These are phyloP conservation scores for Drosophila yakuba DNA, from an alignment of 1,140 invertebrate genomes.

Conservation along the genomic window DNA sequence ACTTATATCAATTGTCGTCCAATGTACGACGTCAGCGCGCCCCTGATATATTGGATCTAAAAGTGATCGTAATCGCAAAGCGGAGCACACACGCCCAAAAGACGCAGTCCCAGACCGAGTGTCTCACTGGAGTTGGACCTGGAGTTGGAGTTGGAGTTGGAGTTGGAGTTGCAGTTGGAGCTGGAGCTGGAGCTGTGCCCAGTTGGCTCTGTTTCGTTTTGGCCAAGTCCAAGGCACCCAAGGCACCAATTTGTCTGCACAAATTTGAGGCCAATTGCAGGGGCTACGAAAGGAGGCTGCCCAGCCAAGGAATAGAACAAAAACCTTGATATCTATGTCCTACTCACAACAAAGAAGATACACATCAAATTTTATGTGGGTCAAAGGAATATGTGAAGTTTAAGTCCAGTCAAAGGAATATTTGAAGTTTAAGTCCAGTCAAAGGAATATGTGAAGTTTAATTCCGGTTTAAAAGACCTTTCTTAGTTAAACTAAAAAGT, in stretches of 20 bases:
- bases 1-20: conserved; percentile 84
- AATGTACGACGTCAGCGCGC: conserved; percentile 83
- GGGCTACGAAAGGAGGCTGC: background rate
- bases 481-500: too few relatives aligned
- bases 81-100: conserved; percentile 58
- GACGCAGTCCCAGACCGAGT: conserved; percentile 48
- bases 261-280: conserved; percentile 35
- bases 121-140: conserved; percentile 18
- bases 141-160: background rate
- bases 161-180: background rate
- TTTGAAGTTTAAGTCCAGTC: too few relatives aligned
- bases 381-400: too few relatives aligned
- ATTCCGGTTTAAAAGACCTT: too few relatives aligned
- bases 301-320: background rate
- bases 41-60: conserved; percentile 84
- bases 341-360: too few relatives aligned
- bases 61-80: conserved; percentile 84
- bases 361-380: too few relatives aligned
- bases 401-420: too few relatives aligned
- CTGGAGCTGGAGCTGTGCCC: conserved; percentile 9
- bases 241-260: conserved; percentile 55
- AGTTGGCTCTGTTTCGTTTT: conserved; percentile 38
- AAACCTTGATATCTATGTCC: background rate
- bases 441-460: too few relatives aligned
- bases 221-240: conserved; percentile 33